Conservation (phyloP, 2,113 vertebrate genomes). For the Asarcornis scutulata region DNA sequence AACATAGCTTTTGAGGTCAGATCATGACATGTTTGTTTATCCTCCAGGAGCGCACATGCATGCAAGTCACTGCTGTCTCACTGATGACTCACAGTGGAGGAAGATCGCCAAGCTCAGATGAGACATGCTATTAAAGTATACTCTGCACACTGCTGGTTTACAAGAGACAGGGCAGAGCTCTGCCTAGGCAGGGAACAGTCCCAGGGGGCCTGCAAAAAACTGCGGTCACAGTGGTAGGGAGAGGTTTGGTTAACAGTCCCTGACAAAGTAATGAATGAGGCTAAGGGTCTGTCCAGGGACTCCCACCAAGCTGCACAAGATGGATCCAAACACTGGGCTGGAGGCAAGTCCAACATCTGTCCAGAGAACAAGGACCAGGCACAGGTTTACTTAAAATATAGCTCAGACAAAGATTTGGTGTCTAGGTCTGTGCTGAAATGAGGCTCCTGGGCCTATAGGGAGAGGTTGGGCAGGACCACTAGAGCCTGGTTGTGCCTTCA, state of each 20-base stretch:
- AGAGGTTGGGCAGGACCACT: neutral
- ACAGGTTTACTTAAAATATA: neutral
- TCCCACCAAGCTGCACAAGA: neutral
- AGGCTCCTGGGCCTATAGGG: rapidly evolving
- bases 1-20: neutral
- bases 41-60: neutral
- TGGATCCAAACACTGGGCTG: neutral
- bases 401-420: neutral
- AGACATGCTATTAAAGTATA: neutral
- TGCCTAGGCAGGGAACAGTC: neutral
- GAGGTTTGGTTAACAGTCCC: neutral
- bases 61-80: neutral
- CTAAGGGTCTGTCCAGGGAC: neutral
- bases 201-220: neutral
- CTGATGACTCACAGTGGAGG: neutral
- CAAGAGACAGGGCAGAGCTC: neutral
- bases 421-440: neutral
- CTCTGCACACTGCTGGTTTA: neutral
- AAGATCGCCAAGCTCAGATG: neutral
- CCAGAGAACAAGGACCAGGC: neutral
- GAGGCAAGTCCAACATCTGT: neutral
- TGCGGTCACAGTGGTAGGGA: neutral
- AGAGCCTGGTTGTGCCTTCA: neutral
- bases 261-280: neutral
- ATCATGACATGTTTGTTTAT: neutral